phyloP scores from a whole-genome alignment of 2,888 invertebrate species.

The Hirtodrosophila cameraria region DNA sequence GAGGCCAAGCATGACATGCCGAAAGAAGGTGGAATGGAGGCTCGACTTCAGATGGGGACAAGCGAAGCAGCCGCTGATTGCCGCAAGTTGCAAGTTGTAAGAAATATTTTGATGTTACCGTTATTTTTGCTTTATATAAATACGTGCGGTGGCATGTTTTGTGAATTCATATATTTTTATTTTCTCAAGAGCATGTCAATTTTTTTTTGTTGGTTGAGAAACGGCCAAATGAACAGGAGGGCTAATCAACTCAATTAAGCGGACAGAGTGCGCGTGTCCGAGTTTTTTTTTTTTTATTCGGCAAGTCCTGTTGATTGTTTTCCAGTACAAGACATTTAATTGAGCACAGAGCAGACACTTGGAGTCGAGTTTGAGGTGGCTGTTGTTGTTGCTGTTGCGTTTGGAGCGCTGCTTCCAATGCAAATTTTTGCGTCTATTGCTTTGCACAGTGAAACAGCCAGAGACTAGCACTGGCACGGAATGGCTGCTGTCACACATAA shows the following conservation, averaged over 20 bases:
- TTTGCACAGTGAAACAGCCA: slow-evolving; percentile 5
- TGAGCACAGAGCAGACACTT: slow-evolving; percentile 42
- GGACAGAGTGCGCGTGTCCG: slow-evolving; percentile 64
- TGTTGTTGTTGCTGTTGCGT: slow-evolving; percentile 46
- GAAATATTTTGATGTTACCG: slow-evolving; percentile 71
- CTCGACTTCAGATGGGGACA: slow-evolving; percentile 17
- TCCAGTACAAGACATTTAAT: slow-evolving; percentile 69
- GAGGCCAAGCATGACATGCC: slow-evolving; percentile 60
- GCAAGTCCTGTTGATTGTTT: slow-evolving; percentile 52
- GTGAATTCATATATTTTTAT: slow-evolving; percentile 60
- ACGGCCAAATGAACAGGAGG: slow-evolving; percentile 18
- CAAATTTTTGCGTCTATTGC: slow-evolving; percentile 39
- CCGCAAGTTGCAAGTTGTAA: slow-evolving; percentile 53
- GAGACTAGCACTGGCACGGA: slow-evolving; percentile 29
- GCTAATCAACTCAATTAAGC: slow-evolving; percentile 79
- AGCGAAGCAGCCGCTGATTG: slow-evolving; percentile 40
- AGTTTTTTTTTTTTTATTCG: slow-evolving; percentile 38
- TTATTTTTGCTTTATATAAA: slow-evolving; percentile 66
- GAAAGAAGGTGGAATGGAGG: slow-evolving; percentile 47
- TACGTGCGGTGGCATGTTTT: slow-evolving; percentile 45
- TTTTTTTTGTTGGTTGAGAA: slow-evolving; percentile 27
- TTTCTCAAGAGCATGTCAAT: slow-evolving; percentile 64
- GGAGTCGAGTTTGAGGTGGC: slow-evolving; percentile 5
- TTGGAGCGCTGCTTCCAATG: slow-evolving; percentile 37
- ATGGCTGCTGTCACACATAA: slow-evolving; percentile 60